Evolutionary conservation across 2,797 vertebrate species (phyloP), one percentile per base, ranked within the genome.

Genomic region (Myotis myotis): DNA sequence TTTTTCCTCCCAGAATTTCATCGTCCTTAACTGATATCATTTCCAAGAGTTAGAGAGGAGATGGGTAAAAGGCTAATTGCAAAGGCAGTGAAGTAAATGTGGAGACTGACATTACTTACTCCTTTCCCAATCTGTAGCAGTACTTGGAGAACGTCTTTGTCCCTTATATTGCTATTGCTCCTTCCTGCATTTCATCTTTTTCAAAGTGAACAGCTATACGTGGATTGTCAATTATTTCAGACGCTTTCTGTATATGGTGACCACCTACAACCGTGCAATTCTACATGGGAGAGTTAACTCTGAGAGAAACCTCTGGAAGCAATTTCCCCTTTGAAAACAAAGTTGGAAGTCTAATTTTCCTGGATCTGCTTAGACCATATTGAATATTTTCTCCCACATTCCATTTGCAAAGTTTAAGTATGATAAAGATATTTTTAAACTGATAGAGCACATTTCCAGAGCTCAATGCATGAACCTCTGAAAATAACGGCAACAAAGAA

Each of bases 251-350:
- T 28, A 74, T 64, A 47, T 11, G 33, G n/a, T 2, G 1, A 23
- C 47, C 38, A 28, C 72, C 62, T 25, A 41, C 44, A 33, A 28
- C 47, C 23, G 15, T n/a, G 38, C 66, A 60, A 0, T 25, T 87
- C 30, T 81, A 19, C 28, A 11, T 72, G 4, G 10, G 38, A 82
- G 41, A 70, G 36, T 94, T 84, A 49, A 62, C 19, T 72, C 53
- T 66, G 70, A 64, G 49, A 93, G 62, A 80, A 94, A 49, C 74
- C 94, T 92, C 82, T 92, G 49, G 92, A 76, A 83, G 53, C 64
- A 78, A 30, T 47, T 85, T 74, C 33, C 84, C 33, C 41, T 88
- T 80, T 55, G 44, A 71, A 78, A 94, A 82, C 53, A 36, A 89
- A 70, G 60, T 68, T 70, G n/a, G 80, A 94, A 53, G 94, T 81